Base-by-base conservation (phyloP, 2,888 invertebrate species). In the Ichneumon xanthorius region DNA sequence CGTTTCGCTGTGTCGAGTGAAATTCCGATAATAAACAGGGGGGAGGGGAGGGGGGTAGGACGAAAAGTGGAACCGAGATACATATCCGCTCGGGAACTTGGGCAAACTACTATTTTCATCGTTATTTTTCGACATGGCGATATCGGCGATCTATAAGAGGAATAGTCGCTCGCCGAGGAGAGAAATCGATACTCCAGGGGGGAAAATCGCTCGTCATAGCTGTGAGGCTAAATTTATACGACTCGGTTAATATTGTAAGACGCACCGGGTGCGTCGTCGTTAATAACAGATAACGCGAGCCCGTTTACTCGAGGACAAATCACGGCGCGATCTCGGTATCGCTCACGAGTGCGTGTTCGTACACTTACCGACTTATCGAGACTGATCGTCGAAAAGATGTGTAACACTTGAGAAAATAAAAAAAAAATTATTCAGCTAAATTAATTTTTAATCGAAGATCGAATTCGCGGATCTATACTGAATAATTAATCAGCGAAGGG, bases 11-110 rank as follows among this genome's bases (percentile, higher is more conserved):
- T 81, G 84, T 67, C 84, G 81, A 84, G 84, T 81, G 81, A 84
- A 84, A 84, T 84, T 84, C 50, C 81, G 81, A 81, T 81, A 84
- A 84, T 84, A 84, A 84, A 84, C 84, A 77, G 67, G 55, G 55
- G 9, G 7, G 7, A 22, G 55, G 19, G 55, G 55, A 0, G 22
- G 22, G 22, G 19, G 22, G 3, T 2, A 4, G 19, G 22, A 55
- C 9, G 11, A 58, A 33, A 26, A 63, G 26, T 26, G 61, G 26
- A 33, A 61, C 61, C 26, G 26, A 14, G 14, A 26, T 4, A 61
- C 30, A 63, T 14, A 58, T 26, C 26, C 4, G 26, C 26, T 26
- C 11, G 22, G 55, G 22, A 22, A 58, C 26, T 22, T 11, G 22
- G 22, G 22, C 58, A 11, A 58, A 26, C 9, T 11, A 55, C 22